Evolutionary conservation across 2,797 vertebrate genomes (phyloP).

Genomic region (Pangasius djambal): DNA sequence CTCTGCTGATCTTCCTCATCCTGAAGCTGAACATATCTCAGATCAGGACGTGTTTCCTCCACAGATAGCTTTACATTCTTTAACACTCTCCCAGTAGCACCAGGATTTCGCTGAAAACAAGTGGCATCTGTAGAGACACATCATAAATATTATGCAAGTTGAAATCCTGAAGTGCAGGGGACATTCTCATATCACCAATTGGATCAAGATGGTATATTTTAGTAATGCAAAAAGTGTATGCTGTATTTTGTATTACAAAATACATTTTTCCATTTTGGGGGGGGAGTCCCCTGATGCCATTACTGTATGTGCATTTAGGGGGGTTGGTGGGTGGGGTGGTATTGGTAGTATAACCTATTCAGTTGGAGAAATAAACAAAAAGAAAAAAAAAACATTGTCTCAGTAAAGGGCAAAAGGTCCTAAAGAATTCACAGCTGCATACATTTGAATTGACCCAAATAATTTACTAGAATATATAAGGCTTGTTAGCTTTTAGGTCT

Average conservation of each 20-base stretch:
- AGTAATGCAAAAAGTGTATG: neutral
- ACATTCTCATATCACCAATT: neutral
- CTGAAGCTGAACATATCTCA: neutral
- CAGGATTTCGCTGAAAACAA: neutral
- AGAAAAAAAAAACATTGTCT: neutral
- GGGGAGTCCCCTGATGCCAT: neutral
- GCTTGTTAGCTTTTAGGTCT: neutral
- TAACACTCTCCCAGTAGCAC: neutral
- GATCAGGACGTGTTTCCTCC: neutral
- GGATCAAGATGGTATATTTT: neutral
- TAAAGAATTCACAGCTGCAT: neutral
- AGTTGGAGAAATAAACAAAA: neutral
- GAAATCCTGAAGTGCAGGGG: neutral
- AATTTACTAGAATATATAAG: neutral
- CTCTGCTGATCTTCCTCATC: neutral
- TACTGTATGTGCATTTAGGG: neutral
- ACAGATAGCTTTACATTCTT: neutral
- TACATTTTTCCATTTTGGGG: neutral
- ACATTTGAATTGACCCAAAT: neutral
- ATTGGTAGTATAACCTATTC: neutral
- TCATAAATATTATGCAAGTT: neutral
- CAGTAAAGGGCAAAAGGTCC: no score
- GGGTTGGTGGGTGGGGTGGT: neutral
- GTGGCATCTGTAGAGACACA: neutral
- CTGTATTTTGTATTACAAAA: no score